A percentile compares a stretch with the other conserved stretches of the same genome.
Conservation (phyloP, 2,888 invertebrate genomes). For the Mycalesis mineus region DNA sequence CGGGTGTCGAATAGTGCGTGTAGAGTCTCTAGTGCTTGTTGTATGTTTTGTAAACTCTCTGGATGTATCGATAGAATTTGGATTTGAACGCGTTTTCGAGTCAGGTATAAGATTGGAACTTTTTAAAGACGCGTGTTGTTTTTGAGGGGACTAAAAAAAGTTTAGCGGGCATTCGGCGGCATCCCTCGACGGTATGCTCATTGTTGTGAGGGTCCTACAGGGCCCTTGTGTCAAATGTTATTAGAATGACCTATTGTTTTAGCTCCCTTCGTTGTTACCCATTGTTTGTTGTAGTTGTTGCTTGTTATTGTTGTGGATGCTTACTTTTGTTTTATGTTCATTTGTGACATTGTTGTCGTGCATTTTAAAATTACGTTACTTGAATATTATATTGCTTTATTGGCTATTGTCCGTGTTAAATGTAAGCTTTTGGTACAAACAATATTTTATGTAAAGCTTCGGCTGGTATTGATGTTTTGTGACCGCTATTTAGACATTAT, state of each 20-base stretch:
- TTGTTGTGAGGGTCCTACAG: slow-evolving; percentile 41
- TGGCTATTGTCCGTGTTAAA: slow-evolving; percentile 19
- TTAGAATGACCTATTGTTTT: slow-evolving; percentile 46
- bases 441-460: slow-evolving; percentile 15
- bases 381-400: slow-evolving; percentile 19
- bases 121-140: slow-evolving; percentile 35
- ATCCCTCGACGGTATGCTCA: slow-evolving; percentile 48
- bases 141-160: slow-evolving; percentile 31
- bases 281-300: slow-evolving; percentile 43
- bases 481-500: neutral
- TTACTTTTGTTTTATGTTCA: slow-evolving; percentile 36
- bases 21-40: slow-evolving; percentile 7
- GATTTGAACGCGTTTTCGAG: slow-evolving; percentile 24
- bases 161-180: slow-evolving; percentile 39
- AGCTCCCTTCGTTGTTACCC: slow-evolving; percentile 39
- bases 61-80: slow-evolving; percentile 22
- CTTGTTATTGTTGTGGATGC: slow-evolving; percentile 44
- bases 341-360: slow-evolving; percentile 19
- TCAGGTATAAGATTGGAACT: slow-evolving; percentile 40
- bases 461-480: slow-evolving; percentile 18
- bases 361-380: slow-evolving; percentile 19
- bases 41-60: slow-evolving; percentile 13
- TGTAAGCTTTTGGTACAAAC: slow-evolving; percentile 10
- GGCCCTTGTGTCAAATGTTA: slow-evolving; percentile 54
- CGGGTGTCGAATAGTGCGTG: neutral